Evolutionary conservation across 2,113 vertebrate genomes (phyloP).

Genomic region (Calyptommatus sinebrachiatus): DNA sequence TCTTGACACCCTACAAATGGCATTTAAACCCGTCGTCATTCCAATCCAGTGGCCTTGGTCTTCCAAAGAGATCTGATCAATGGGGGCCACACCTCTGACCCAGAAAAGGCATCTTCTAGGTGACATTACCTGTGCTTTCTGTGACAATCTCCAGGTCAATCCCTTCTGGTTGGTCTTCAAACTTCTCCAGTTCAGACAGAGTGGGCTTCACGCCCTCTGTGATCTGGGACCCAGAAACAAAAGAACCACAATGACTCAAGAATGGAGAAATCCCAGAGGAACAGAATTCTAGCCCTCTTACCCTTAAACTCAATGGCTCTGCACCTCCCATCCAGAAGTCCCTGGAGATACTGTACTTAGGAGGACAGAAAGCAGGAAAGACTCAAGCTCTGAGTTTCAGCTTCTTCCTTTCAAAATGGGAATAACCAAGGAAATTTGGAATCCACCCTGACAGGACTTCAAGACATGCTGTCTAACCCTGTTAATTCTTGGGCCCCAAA

Average conservation of each 20-base stretch:
- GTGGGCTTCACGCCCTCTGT: conserved; percentile 95
- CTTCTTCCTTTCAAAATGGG: neutral
- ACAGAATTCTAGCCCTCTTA: neutral
- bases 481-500: no score
- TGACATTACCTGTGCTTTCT: conserved; percentile 79
- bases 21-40: no score
- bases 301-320: no score
- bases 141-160: conserved; percentile 96
- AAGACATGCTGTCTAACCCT: neutral
- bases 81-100: accelerated
- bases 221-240: conserved; percentile 72
- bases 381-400: neutral
- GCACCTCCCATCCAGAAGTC: neutral
- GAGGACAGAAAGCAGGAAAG: neutral
- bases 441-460: neutral
- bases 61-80: no score
- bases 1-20: no score
- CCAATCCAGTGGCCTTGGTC: neutral
- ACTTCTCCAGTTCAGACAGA: conserved; percentile 92
- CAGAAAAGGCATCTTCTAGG: no score
- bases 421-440: neutral
- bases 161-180: conserved; percentile 94
- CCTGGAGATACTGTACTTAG: neutral
- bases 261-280: no score
- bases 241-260: no score